Base-by-base conservation (phyloP, 2,797 vertebrate genomes). In the Salarias fasciatus region DNA sequence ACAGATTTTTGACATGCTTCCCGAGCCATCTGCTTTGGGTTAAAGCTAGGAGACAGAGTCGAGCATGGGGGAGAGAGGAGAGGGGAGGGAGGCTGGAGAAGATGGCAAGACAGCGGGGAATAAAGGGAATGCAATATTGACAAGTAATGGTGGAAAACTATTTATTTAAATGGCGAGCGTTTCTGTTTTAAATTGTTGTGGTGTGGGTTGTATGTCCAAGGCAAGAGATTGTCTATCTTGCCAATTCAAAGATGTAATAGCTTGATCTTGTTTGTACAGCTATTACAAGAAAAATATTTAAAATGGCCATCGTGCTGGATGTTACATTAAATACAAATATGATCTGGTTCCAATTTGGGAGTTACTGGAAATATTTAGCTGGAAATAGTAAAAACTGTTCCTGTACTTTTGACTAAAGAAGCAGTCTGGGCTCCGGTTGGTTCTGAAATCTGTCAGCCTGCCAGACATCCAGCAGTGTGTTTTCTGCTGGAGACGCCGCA, bases 1-100 rank as follows among this genome's bases (percentile, higher is more conserved):
- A 94, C 95, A 96, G 95, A 96, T 95, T 95, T 95, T 93, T 94
- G 94, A 93, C 89, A 93, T 87, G 58, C 88, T 89, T 94, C 92
- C 93, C 92, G 86, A 71, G 6, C 88, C 93, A 95, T 95, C 95
- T 96, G 95, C 92, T 95, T 94, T 92, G 84, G 92, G 93, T 96
- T 96, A 93, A 87, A 82, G 80, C 63, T 80, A 59, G 67, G 82
- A 89, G 86, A 82, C 78, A 78, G 77, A 88, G 72, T 75, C 33
- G 50, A 86, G 76, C 82, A 83, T 81, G 75, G 71, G 75, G 77
- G 78, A 72, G 78, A 73, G 72, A 58, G 68, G 45, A 71, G 72
- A 77, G 49, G 60, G 62, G 69, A 76, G 65, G 65, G 18, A 57
- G 65, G 58, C 70, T 70, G 77, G 75, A 63, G 76, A 85, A 70